phyloP scores from a whole-genome alignment of 2,113 vertebrate genomes.

The Sula dactylatra region DNA sequence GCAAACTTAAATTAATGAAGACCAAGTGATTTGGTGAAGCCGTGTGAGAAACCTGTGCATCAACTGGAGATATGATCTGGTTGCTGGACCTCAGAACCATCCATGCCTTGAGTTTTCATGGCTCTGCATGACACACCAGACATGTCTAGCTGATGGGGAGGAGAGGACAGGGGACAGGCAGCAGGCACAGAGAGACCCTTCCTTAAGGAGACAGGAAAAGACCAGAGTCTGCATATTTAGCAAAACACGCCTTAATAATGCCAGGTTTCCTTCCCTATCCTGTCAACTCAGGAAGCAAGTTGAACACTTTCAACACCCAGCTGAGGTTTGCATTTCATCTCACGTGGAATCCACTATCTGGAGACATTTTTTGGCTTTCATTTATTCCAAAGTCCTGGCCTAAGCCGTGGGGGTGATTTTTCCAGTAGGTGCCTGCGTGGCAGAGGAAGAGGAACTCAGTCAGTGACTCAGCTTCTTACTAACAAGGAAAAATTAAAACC shows the following conservation, averaged over 20 bases:
- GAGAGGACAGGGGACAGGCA: neutral
- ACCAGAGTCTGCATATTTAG: neutral
- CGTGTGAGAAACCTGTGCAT: neutral
- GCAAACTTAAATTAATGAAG: neutral
- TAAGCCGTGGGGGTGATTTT: neutral
- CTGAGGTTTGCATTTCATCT: constrained; percentile 29
- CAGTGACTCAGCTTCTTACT: constrained; percentile 31
- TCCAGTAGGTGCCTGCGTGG: neutral
- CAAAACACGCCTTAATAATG: neutral
- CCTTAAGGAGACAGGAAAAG: neutral
- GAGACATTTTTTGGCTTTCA: constrained; percentile 22
- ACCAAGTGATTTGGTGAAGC: neutral
- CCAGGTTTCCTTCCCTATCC: neutral
- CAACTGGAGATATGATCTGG: fast-evolving
- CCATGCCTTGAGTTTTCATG: neutral
- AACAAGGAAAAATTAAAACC: constrained; percentile 52
- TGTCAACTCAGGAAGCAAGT: neutral
- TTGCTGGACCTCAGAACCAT: neutral
- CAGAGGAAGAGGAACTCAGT: neutral
- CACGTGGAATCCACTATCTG: neutral
- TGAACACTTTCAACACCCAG: neutral
- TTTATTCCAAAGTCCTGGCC: constrained; percentile 19
- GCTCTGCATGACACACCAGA: neutral
- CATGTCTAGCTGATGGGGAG: neutral
- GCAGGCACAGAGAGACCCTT: neutral